Evolutionary conservation across 2,113 vertebrate genomes (phyloP).

Genomic region (Beaufortia kweichowensis): DNA sequence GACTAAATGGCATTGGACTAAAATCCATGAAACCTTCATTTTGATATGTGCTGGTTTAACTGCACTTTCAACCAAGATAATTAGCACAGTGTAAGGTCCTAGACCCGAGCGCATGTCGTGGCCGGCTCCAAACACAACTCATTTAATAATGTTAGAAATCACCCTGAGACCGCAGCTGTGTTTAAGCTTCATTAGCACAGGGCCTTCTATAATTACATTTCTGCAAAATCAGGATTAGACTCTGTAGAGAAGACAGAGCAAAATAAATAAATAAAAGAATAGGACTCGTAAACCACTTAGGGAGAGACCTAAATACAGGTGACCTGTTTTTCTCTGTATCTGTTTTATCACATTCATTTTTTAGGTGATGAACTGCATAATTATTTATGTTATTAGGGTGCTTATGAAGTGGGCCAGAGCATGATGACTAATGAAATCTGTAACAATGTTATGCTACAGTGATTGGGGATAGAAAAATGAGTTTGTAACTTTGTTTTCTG

Average conservation of each 20-base stretch:
- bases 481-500: background rate
- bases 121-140: constrained; percentile 33
- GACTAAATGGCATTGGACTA: too few species aligned
- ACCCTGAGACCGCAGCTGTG: constrained; percentile 49
- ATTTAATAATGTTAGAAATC: constrained; percentile 55
- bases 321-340: constrained; percentile 20
- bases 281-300: constrained; percentile 29
- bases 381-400: constrained; percentile 12
- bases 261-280: constrained; percentile 43
- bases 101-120: constrained; percentile 2
- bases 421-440: constrained; percentile 17
- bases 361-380: constrained; percentile 19
- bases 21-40: too few species aligned
- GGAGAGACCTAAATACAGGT: constrained; percentile 18
- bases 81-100: constrained; percentile 29
- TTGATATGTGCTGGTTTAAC: background rate
- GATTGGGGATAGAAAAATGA: background rate
- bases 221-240: constrained; percentile 48
- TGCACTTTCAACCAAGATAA: background rate
- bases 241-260: constrained; percentile 3
- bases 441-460: constrained; percentile 5
- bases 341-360: constrained; percentile 14
- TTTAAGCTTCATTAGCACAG: constrained; percentile 56
- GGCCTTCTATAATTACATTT: constrained; percentile 54
- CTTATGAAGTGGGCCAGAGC: constrained; percentile 17